Base-by-base conservation (phyloP, 2,797 vertebrate species). In the Sebastes melanostomus region DNA sequence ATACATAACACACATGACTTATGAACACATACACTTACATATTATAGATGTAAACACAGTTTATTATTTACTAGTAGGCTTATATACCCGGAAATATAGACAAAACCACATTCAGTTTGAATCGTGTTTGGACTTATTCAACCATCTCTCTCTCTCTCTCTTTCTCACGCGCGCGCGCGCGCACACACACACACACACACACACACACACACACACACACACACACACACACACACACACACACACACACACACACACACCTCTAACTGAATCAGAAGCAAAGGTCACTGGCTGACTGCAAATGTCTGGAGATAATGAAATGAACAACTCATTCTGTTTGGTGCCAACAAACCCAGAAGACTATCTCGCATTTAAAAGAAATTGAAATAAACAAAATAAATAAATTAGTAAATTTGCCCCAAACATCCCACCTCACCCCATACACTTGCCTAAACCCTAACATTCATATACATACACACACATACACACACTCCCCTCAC, bases 241-340 rank as follows among this genome's bases (percentile, higher is more conserved):
- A 30, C 29, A 13, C 73, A 22, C 25, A 18, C 66, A 59, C 36
- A 38, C 30, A 38, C 5, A 16, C 8, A 16, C 8, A 8, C 27
- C 12, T 18, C 50, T 29, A 8, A 61, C 38, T 38, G 38, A 78
- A 78, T 60, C 52, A 59, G n/a, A 69, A 36, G 70, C 56, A 88
- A 85, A 87, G 78, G 87, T 89, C 81, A 88, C 59, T 20, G 61
- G 24, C 77, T 78, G 74, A 76, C 67, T 84, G 77, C 66, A 71
- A 78, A 82, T 2, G 14, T 69, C 74, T 70, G 52, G 8, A 85
- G 66, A 79, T 85, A 85, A 72, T 80, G 60, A 82, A 85, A 83
- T 22, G 2, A 84, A 72, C 50, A 60, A 71, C 59, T 68, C n/a
- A 76, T 74, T 78, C 52, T 30, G 20, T 66, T 80, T 16, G n/a